A percentile compares a stretch with the other conserved stretches of the same genome.
phyloP scores from a whole-genome alignment of 2,797 vertebrate species.

The Euphonia xanthogaster region DNA sequence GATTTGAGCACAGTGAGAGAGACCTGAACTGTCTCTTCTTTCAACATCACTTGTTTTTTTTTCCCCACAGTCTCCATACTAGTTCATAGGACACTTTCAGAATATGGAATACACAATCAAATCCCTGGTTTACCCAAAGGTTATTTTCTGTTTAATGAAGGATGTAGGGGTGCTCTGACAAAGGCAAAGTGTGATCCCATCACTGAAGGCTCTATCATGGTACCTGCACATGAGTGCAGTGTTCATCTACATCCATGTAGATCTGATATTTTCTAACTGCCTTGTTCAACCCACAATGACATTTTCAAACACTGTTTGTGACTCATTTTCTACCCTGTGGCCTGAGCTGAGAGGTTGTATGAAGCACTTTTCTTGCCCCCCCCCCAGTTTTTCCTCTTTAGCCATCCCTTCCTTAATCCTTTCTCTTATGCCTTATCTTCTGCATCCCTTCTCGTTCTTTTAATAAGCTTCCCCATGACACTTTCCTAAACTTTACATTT shows the following conservation, averaged over 20 bases:
- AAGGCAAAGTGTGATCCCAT: background rate
- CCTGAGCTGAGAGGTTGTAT: background rate
- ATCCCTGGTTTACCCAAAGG: background rate
- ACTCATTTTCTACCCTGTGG: background rate
- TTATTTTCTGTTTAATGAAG: background rate
- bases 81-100: background rate
- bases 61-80: too few species aligned
- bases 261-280: background rate
- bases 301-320: background rate
- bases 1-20: background rate
- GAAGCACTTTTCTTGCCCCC: background rate
- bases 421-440: background rate
- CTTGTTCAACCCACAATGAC: background rate
- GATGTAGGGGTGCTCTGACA: background rate
- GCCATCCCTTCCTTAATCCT: background rate
- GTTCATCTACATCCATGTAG: background rate
- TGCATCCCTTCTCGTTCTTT: background rate
- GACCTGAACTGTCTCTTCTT: background rate
- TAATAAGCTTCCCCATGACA: background rate
- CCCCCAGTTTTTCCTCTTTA: background rate
- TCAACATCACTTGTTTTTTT: background rate
- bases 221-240: accelerated
- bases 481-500: background rate
- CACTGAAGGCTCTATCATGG: background rate
- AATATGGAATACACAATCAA: background rate